phyloP scores from a whole-genome alignment of 2,113 vertebrate genomes.

The Burhinus bistriatus region DNA sequence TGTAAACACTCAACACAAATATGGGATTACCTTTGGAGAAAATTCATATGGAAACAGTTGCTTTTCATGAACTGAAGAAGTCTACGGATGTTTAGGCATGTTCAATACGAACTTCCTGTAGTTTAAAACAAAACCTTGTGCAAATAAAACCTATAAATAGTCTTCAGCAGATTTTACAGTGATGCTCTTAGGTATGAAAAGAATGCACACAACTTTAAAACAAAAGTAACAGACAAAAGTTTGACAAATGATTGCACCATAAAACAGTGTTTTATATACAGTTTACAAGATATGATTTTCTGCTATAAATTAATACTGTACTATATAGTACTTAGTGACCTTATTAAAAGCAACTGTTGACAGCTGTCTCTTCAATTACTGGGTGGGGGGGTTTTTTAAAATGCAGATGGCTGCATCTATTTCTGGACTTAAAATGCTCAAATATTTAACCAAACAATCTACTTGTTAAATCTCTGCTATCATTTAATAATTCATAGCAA shows the following conservation, averaged over 20 bases:
- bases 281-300: slow-evolving; percentile 76
- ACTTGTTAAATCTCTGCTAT: not conserved
- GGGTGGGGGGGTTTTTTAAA: not conserved
- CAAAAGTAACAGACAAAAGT: slow-evolving; percentile 74
- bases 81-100: slow-evolving; percentile 65
- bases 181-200: slow-evolving; percentile 76
- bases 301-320: slow-evolving; percentile 82
- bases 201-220: slow-evolving; percentile 68
- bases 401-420: slow-evolving; percentile 13
- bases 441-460: slow-evolving; percentile 39
- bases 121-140: slow-evolving; percentile 70
- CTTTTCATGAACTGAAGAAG: slow-evolving; percentile 66
- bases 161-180: slow-evolving; percentile 79
- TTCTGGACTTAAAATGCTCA: slow-evolving; percentile 59
- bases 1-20: slow-evolving; percentile 67
- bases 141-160: slow-evolving; percentile 78
- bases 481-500: slow-evolving; percentile 27
- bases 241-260: slow-evolving; percentile 80
- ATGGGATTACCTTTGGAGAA: slow-evolving; percentile 72
- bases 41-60: slow-evolving; percentile 58
- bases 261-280: slow-evolving; percentile 82
- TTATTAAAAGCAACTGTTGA: slow-evolving; percentile 74
- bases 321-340: slow-evolving; percentile 74
- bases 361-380: slow-evolving; percentile 65
- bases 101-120: slow-evolving; percentile 66